These are phyloP conservation scores for Forbesichthys papilliferus DNA, from an alignment of 2,113 vertebrate species.

Conservation along the genomic window DNA sequence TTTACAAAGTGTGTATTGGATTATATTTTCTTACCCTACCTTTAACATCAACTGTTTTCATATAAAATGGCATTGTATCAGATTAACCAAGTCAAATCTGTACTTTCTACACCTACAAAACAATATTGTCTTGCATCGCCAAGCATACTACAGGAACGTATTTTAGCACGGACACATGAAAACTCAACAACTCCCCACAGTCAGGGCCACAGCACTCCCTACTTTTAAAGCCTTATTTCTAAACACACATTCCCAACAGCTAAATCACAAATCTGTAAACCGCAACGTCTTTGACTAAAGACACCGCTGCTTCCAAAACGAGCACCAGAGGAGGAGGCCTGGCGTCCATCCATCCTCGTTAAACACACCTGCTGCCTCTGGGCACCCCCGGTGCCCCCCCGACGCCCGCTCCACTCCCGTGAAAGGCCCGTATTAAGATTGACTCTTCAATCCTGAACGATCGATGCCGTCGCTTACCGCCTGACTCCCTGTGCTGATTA, in stretches of 20 bases:
- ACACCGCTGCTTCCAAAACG: not conserved
- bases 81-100: no score
- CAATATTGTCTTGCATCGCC: no score
- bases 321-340: not conserved
- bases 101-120: no score
- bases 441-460: slow-evolving; percentile 74
- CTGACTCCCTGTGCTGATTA: slow-evolving; percentile 69
- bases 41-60: no score
- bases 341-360: slow-evolving; percentile 69
- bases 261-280: slow-evolving; percentile 61
- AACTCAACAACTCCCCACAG: not conserved
- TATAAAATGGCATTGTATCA: no score
- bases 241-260: slow-evolving; percentile 19
- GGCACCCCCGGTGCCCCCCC: slow-evolving; percentile 13
- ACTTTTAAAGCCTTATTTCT: slow-evolving; percentile 51
- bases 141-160: no score
- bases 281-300: slow-evolving; percentile 53
- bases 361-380: slow-evolving; percentile 43
- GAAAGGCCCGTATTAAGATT: slow-evolving; percentile 65
- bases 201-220: slow-evolving; percentile 15
- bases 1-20: no score
- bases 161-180: no score
- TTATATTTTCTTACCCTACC: no score
- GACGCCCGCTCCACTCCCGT: slow-evolving; percentile 45
- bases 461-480: slow-evolving; percentile 71